Percentiles rank a stretch among this genome's conserved stretches.
Evolutionary conservation across 2,113 vertebrate genomes (phyloP).

Genomic region (Tragelaphus scriptus): DNA sequence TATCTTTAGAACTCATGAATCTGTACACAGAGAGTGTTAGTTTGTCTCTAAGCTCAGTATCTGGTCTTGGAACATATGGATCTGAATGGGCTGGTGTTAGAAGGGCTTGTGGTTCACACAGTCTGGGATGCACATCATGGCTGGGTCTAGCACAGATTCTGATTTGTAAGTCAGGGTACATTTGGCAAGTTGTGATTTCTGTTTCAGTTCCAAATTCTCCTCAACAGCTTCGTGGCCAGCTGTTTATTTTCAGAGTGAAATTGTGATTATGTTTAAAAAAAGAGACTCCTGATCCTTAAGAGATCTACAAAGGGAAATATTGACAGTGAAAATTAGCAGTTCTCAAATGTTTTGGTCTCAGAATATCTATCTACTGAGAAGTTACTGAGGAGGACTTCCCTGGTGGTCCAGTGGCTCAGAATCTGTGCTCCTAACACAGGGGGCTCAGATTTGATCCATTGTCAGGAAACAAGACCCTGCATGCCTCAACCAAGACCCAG

Average conservation of each 20-base stretch:
- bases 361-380: neutral
- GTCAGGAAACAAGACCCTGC: neutral
- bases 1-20: neutral
- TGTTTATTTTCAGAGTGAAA: conserved; percentile 47
- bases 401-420: neutral
- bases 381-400: neutral
- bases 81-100: neutral
- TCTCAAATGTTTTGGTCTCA: neutral
- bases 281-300: neutral
- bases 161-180: neutral
- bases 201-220: conserved; percentile 21
- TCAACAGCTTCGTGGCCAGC: conserved; percentile 25
- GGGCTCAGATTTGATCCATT: neutral
- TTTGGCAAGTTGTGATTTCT: neutral
- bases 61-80: neutral
- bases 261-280: neutral
- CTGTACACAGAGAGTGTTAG: neutral
- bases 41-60: neutral
- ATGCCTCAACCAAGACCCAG: neutral
- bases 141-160: neutral
- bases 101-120: neutral
- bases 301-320: neutral
- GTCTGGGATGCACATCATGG: neutral
- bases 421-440: neutral
- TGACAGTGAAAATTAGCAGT: neutral